Conservation (phyloP, 2,113 vertebrate species). For the Peromyscus maniculatus region DNA sequence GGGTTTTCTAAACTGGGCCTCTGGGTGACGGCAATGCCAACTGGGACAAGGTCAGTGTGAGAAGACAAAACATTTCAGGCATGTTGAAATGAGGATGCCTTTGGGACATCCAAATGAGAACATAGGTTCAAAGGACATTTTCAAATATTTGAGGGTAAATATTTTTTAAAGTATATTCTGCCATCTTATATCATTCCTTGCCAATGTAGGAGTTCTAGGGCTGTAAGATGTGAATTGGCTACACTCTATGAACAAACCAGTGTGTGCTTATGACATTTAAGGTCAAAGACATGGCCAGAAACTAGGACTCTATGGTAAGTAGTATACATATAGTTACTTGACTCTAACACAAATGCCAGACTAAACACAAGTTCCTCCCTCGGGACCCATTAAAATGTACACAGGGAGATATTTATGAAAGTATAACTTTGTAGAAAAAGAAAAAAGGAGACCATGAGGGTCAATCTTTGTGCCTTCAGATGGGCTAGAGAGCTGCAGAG, state of each 20-base stretch:
- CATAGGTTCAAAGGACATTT: background rate
- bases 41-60: background rate
- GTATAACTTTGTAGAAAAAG: background rate
- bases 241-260: background rate
- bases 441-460: background rate
- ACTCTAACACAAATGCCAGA: background rate
- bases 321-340: background rate
- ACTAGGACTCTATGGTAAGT: background rate
- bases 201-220: background rate
- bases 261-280: background rate
- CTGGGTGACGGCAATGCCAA: background rate
- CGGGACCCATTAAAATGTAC: background rate
- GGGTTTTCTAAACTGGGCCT: background rate
- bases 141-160: background rate
- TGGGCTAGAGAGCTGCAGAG: background rate
- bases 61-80: background rate
- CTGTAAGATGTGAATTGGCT: background rate
- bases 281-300: background rate
- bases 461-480: too few relatives aligned
- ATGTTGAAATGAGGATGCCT: background rate
- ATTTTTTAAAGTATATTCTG: background rate
- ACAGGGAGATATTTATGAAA: background rate
- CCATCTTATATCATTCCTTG: background rate
- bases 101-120: background rate
- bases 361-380: background rate